Percentiles rank a stretch among this genome's conserved stretches.
Evolutionary conservation across 1,140 invertebrate species (phyloP).

Genomic region (Halictus rubicundus): DNA sequence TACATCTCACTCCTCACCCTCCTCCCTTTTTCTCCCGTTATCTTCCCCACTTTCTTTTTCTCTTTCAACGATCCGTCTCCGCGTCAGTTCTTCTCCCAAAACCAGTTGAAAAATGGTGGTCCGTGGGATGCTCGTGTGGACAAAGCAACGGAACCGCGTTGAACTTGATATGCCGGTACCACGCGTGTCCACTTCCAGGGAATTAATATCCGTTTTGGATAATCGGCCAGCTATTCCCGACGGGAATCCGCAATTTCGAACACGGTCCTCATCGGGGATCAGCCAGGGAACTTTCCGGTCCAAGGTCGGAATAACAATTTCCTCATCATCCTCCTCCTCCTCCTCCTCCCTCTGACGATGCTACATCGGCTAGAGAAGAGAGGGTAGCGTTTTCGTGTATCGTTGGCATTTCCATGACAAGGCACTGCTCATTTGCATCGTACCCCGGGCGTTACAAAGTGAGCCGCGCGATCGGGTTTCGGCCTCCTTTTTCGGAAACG

Average conservation of each 20-base stretch:
- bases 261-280: not conserved
- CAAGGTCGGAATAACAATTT: conserved; percentile 38
- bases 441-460: conserved; percentile 27
- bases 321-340: not conserved
- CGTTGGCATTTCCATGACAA: conserved; percentile 35
- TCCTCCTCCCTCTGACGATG: too few relatives aligned
- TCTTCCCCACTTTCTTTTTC: not conserved
- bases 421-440: conserved; percentile 30
- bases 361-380: not conserved
- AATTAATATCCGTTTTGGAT: conserved; percentile 27
- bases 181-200: not conserved
- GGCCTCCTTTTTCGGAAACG: not conserved
- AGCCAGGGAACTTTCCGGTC: not conserved
- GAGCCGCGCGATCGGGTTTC: conserved; percentile 11
- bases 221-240: not conserved
- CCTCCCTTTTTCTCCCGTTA: too few relatives aligned
- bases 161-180: not conserved
- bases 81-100: conserved; percentile 7
- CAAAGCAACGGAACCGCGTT: not conserved
- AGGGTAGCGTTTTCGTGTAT: not conserved
- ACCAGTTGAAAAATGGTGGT: conserved; percentile 33
- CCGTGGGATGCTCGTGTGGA: not conserved
- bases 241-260: not conserved
- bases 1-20: too few relatives aligned
- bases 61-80: conserved; percentile 18